Percentiles rank a stretch among this genome's conserved stretches.
phyloP scores from a whole-genome alignment of 2,113 vertebrate species.

The Brachypodius melanocephalos region DNA sequence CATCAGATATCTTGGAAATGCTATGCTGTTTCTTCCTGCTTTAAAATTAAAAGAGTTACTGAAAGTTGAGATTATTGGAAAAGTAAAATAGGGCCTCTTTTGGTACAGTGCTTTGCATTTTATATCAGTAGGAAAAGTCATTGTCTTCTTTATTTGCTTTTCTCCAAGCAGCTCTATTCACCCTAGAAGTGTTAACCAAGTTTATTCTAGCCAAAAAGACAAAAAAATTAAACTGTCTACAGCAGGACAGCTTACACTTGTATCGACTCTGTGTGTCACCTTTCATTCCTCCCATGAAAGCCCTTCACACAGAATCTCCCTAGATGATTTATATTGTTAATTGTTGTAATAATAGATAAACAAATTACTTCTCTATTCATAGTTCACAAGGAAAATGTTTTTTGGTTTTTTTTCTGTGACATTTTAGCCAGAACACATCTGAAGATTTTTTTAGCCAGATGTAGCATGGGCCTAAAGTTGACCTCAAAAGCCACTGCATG shows the following conservation, averaged over 20 bases:
- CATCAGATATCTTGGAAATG: neutral
- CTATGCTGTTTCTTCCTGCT: neutral
- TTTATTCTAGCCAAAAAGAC: neutral
- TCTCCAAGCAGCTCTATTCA: neutral
- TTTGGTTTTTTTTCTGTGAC: neutral
- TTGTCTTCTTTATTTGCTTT: neutral
- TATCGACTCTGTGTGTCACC: fast-evolving
- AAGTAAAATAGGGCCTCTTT: neutral
- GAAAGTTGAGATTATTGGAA: neutral
- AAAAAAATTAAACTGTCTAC: neutral
- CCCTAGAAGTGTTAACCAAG: neutral
- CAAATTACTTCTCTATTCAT: neutral
- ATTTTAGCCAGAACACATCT: neutral
- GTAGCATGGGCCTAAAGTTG: neutral
- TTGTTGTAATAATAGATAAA: neutral
- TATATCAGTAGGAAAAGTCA: neutral
- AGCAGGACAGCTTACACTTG: neutral
- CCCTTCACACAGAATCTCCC: neutral
- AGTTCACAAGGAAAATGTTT: neutral
- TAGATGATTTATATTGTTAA: neutral
- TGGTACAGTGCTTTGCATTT: neutral
- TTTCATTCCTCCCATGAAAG: neutral
- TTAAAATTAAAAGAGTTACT: neutral
- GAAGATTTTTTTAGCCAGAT: neutral
- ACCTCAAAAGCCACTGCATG: neutral